Conservation (phyloP, 2,797 vertebrate genomes). For the Alcedo atthis region DNA sequence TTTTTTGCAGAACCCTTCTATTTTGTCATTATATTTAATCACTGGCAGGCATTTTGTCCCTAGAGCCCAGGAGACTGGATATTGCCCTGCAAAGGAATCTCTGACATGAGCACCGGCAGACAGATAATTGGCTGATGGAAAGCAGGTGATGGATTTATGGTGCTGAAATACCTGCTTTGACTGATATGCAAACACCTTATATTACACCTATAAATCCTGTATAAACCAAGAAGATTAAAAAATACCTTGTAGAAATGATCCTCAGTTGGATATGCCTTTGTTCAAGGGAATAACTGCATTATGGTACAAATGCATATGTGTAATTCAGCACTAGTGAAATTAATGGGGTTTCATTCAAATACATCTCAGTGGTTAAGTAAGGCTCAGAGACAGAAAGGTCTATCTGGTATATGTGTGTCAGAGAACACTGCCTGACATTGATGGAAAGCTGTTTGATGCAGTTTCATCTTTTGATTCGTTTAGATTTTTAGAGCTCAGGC, state of each 20-base stretch:
- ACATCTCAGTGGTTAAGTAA: not conserved
- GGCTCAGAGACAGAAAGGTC: not conserved
- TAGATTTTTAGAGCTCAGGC: slow-evolving; percentile 48
- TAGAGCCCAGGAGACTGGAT: not conserved
- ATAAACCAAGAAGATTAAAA: slow-evolving; percentile 39
- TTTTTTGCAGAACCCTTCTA: not conserved
- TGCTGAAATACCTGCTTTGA: slow-evolving; percentile 4
- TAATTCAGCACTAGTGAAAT: not conserved
- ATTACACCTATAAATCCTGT: not conserved
- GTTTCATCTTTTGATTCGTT: slow-evolving; percentile 52
- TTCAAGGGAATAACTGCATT: not conserved
- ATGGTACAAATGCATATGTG: not conserved
- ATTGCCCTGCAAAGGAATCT: not conserved
- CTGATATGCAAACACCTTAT: slow-evolving; percentile 24
- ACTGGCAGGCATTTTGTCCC: not conserved
- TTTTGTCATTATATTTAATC: not conserved
- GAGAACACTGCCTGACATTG: slow-evolving; percentile 30
- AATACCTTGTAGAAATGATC: not conserved
- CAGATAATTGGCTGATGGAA: not conserved
- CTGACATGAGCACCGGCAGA: not conserved
- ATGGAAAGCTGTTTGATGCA: slow-evolving; percentile 56
- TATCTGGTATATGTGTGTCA: not conserved
- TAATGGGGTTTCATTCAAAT: slow-evolving; percentile 38
- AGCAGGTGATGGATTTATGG: slow-evolving; percentile 3
- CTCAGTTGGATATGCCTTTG: not conserved